Evolutionary conservation across 2,797 vertebrate species (phyloP), one percentile per base, ranked within the genome.

Genomic region (Pseudochirops corinnae): DNA sequence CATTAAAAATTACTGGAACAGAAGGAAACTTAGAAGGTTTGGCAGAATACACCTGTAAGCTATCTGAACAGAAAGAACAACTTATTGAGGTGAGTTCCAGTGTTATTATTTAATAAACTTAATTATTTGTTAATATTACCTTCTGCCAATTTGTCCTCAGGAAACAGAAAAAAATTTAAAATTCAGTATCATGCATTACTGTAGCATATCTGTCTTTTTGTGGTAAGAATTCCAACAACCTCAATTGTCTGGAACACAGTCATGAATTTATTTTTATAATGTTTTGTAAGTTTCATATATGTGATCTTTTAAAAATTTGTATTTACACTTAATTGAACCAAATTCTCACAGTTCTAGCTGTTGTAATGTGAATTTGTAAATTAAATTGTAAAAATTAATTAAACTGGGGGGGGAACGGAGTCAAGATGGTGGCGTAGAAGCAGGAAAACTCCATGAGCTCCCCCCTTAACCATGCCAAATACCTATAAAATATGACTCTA

Each of bases 21-120:
- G 99, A 99, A 98, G 99, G 99, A 98, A 99, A 99, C 99, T 98
- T 99, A 98, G 99, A 99, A 98, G 99, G 99, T 9, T 99, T 99
- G 97, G 99, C 99, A 3, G 99, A 99, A 97, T 99, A 99, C 97
- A 99, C 99, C 1, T 99, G 99, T 96, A 99, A 99, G 53, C 99
- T 99, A 87, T 99, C 99, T 0, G 99, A 99, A 98, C 99, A 99
- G 98, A 99, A 99, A 98, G 99, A 99, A 91, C 99, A 99, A 97
- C 99, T 99, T 97, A 99, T 99, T 94, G 99, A 99, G 99, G 99
- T 99, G 95, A 98, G 99, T 98, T 93, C 55, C 5, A 52, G 0
- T 33, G 91, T 96, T 91, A 16, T 92, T 94, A 90, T 29, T 90
- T 93, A 57, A 90, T 92, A 46, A 94, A 94, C 90, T 82, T 0